phyloP scores from a whole-genome alignment of 2,113 vertebrate species.

The Coptodon bakossiorum region DNA sequence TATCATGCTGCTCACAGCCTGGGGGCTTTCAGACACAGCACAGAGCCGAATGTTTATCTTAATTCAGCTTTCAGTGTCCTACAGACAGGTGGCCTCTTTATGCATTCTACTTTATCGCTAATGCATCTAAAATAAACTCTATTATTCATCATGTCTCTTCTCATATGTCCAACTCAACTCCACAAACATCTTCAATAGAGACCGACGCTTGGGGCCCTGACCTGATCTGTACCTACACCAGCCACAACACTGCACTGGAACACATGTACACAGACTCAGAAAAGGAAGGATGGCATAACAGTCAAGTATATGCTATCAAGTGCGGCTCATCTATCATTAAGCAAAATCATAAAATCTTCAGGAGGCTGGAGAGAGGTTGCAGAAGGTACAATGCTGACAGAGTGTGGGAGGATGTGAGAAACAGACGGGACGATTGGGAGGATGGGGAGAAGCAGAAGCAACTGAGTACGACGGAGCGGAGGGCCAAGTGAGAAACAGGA shows the following conservation, averaged over 20 bases:
- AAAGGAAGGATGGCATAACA: constrained; percentile 4
- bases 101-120: not conserved
- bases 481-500: constrained; percentile 15
- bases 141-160: constrained; percentile 42
- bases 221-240: not conserved
- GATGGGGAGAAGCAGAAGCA: not conserved
- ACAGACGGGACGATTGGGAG: not conserved
- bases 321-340: constrained; percentile 66
- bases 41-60: not conserved
- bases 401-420: constrained; percentile 40
- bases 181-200: constrained; percentile 1
- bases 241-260: not conserved
- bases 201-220: not conserved
- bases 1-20: not conserved
- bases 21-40: not conserved
- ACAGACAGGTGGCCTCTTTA: constrained; percentile 15
- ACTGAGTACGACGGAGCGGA: not conserved
- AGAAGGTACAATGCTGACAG: constrained; percentile 32
- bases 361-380: constrained; percentile 34
- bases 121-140: constrained; percentile 2
- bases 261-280: not conserved
- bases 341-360: constrained; percentile 62
- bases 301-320: constrained; percentile 42
- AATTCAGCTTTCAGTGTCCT: not conserved
- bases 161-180: not conserved